Evolutionary conservation across 2,888 invertebrate genomes (phyloP).

Genomic region (Drosophila robusta): DNA sequence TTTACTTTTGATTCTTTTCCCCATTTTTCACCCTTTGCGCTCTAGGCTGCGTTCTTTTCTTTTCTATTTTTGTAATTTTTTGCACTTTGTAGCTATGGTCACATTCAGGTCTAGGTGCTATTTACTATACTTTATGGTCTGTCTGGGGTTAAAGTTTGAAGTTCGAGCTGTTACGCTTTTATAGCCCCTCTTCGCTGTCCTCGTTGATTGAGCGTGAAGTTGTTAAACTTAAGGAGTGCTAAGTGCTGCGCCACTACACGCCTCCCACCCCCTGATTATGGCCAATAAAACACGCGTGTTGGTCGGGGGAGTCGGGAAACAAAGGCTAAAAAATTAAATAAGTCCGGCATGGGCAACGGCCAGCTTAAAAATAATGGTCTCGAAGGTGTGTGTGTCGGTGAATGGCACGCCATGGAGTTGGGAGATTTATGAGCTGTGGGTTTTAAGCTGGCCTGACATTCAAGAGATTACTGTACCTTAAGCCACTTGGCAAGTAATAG

Average conservation of each 20-base stretch:
- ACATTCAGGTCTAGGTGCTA: conserved; percentile 4
- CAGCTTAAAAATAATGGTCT: conserved; percentile 38
- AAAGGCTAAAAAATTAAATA: conserved; percentile 59
- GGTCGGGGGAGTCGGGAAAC: conserved; percentile 7
- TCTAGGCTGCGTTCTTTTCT: not conserved
- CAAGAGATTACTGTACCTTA: conserved; percentile 46
- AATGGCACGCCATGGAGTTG: conserved; percentile 12
- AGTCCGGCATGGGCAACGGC: conserved; percentile 35
- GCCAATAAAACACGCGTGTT: conserved; percentile 65
- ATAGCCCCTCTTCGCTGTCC: conserved; percentile 37
- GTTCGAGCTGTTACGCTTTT: conserved; percentile 54
- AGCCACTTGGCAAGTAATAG: conserved; percentile 28
- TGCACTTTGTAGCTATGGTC: conserved; percentile 4
- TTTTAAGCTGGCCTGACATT: conserved; percentile 25
- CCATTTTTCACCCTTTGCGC: conserved; percentile 4
- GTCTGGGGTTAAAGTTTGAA: conserved; percentile 62
- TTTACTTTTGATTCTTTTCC: conserved; percentile 20
- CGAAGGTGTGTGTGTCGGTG: conserved; percentile 31
- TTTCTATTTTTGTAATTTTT: conserved; percentile 3
- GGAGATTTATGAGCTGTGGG: conserved; percentile 41
- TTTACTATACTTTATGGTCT: conserved; percentile 30
- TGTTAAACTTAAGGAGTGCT: conserved; percentile 81
- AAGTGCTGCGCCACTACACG: conserved; percentile 56
- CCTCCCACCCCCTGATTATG: conserved; percentile 53
- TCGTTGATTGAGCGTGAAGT: conserved; percentile 76